Evolutionary conservation across 2,113 vertebrate species (phyloP), one percentile per base, ranked within the genome.

Genomic region (Haplochromis vanheusdeni): DNA sequence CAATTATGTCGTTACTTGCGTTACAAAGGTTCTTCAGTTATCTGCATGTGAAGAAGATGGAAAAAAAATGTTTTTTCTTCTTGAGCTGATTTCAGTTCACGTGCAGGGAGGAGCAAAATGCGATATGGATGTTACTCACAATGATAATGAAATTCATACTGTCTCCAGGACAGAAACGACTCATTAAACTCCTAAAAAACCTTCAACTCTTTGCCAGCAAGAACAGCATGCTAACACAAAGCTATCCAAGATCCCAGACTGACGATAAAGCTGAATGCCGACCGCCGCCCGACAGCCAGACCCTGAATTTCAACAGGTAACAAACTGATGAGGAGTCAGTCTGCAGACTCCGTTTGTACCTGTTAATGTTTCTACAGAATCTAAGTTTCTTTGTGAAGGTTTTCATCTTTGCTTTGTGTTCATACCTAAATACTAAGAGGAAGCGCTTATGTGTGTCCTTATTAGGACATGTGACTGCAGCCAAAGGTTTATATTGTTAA

Each of bases 271-370:
- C 9, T 7, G 31, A 35, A 2, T 1, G 23, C 52, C 1, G 13
- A 0, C 5, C 21, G 21, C 21, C 21, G 21, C 21, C 21, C 21
- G 0, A 11, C 60, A 68, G 62, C 11, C 33, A 40, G 4, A 68
- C 10, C 62, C 35, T 68, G 35, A 14, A 37, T 19, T 21, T 37
- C 35, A 68, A 7, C 19, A 21, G 12, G 35, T 21, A 40, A 0
- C 62, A 68, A 68, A 23, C 7, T 70, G 35, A 42, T 6, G 35
- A 70, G 65, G 31, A 70, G 65, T 70, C 62, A 70, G 35, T 14
- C 62, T 65, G 31, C 17, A 65, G 60, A 35, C 17, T 12, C 60
- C 1, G 10, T 65, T 65, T 65, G 17, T 65, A 37, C 33, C 60
- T 0, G 33, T 60, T 31, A 17, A 19, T 60, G 58, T 42, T 21